A percentile compares a stretch with the other conserved stretches of the same genome.
These are phyloP conservation scores for Myotis planiceps DNA, from an alignment of 2,797 vertebrate genomes.

Conservation along the genomic window DNA sequence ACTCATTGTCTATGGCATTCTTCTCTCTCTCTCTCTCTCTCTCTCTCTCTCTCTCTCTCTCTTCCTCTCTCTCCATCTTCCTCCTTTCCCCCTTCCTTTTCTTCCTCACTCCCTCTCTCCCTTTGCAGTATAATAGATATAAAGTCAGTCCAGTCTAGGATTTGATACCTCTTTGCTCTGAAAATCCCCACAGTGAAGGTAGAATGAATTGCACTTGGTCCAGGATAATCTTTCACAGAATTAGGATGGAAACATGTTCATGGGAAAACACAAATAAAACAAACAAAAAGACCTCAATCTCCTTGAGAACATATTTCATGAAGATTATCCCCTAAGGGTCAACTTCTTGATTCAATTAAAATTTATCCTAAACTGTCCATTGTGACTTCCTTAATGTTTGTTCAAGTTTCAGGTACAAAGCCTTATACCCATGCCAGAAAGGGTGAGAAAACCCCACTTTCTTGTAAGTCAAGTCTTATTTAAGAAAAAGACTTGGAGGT, in stretches of 20 bases:
- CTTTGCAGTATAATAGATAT: not conserved
- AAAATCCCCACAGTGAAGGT: constrained; percentile 43
- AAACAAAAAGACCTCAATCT: not conserved
- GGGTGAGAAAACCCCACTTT: not conserved
- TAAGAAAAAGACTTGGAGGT: not conserved
- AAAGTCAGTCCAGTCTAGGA: constrained; percentile 1
- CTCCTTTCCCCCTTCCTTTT: too few relatives aligned
- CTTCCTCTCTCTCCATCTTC: not conserved
- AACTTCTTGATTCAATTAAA: not conserved
- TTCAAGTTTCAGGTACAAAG: not conserved
- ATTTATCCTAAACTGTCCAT: not conserved
- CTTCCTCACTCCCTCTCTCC: not conserved
- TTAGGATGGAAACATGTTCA: not conserved
- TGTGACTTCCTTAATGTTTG: not conserved
- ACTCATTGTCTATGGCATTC: not conserved
- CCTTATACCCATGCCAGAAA: not conserved
- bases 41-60: not conserved
- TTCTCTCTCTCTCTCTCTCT: not conserved
- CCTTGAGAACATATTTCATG: not conserved
- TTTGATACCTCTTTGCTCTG: constrained; percentile 59
- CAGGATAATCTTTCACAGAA: constrained; percentile 14
- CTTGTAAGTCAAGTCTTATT: not conserved
- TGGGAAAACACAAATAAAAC: not conserved
- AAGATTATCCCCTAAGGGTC: not conserved
- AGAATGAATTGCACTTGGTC: not conserved